phyloP scores from a whole-genome alignment of 1,140 invertebrate species.

The Dolichoris vasculosae region DNA sequence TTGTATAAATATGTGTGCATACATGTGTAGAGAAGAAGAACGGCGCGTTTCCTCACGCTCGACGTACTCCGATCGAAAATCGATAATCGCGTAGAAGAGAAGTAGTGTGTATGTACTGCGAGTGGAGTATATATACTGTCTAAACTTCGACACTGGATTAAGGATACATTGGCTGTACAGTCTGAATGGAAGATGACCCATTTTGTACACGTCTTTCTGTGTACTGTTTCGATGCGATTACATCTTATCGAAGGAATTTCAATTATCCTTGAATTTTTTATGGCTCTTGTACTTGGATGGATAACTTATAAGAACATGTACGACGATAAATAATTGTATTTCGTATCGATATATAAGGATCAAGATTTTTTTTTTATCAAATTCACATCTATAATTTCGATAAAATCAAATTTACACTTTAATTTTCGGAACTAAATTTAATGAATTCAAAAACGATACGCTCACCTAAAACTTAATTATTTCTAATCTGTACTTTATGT shows the following conservation, averaged over 20 bases:
- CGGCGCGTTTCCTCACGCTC: slow-evolving; percentile 26
- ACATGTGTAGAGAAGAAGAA: background rate
- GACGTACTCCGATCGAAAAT: slow-evolving; percentile 34
- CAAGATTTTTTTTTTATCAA: no score
- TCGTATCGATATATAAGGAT: no score
- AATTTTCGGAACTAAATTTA: no score
- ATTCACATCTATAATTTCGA: no score
- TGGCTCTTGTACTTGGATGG: no score
- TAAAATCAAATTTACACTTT: no score
- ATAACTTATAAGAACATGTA: no score
- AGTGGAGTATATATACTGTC: background rate
- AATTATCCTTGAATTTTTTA: background rate
- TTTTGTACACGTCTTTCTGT: background rate
- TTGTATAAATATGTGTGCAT: background rate
- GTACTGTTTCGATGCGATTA: background rate
- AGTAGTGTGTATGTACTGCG: background rate
- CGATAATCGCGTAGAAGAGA: slow-evolving; percentile 9
- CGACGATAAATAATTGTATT: no score
- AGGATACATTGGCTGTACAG: background rate
- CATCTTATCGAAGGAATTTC: background rate
- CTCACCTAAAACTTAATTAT: no score
- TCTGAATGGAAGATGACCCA: slow-evolving; percentile 7
- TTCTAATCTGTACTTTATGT: no score
- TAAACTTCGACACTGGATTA: slow-evolving; percentile 9
- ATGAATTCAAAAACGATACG: no score